These are phyloP conservation scores for Drosophila ogumai DNA, from an alignment of 1,140 invertebrate genomes.

Conservation along the genomic window DNA sequence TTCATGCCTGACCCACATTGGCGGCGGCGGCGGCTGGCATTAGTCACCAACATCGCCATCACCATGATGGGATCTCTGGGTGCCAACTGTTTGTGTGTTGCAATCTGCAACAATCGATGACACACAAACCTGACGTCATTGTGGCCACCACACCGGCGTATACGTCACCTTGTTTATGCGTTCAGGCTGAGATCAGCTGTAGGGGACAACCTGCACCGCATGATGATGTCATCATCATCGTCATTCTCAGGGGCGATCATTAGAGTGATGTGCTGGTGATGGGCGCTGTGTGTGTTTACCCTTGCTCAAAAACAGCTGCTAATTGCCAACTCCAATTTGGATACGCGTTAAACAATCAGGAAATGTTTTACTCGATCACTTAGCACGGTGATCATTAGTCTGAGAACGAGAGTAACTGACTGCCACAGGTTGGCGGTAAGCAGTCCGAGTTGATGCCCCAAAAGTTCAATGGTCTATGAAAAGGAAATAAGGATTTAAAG, in stretches of 20 bases:
- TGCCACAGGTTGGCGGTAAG: not conserved
- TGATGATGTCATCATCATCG: slow-evolving; percentile 28
- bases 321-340: slow-evolving; percentile 35
- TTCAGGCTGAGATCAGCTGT: slow-evolving; percentile 38
- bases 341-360: slow-evolving; percentile 35
- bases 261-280: slow-evolving; percentile 2
- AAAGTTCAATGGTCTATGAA: not conserved
- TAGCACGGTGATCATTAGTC: slow-evolving; percentile 32
- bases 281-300: slow-evolving; percentile 10
- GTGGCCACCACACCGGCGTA: slow-evolving; percentile 29
- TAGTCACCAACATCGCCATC: slow-evolving; percentile 62
- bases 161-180: slow-evolving; percentile 55
- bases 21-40: slow-evolving; percentile 62
- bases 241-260: slow-evolving; percentile 14
- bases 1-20: slow-evolving; percentile 82
- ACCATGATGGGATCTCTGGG: slow-evolving; percentile 36
- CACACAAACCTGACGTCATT: slow-evolving; percentile 66
- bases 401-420: slow-evolving; percentile 2
- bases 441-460: not conserved
- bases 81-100: slow-evolving; percentile 37
- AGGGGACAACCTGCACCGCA: slow-evolving; percentile 12
- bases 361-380: slow-evolving; percentile 44
- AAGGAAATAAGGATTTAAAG: not conserved
- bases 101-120: slow-evolving; percentile 69
- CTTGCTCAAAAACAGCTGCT: slow-evolving; percentile 16